Conservation (phyloP, 2,797 vertebrate genomes). For the Gambelia wislizenii region DNA sequence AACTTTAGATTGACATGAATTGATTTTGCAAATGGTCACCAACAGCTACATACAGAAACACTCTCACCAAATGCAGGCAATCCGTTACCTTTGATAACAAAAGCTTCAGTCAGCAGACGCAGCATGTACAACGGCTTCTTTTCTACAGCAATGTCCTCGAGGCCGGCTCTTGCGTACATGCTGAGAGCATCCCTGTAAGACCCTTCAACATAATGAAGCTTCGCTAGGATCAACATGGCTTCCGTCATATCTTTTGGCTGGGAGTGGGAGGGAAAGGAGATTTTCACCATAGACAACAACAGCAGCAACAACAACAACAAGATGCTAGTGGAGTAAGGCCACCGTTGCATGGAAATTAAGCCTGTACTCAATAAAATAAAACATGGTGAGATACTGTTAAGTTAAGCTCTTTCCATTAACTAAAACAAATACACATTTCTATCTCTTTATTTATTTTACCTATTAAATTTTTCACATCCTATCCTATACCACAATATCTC, state of each 20-base stretch:
- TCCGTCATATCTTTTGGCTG: slow-evolving; percentile 92
- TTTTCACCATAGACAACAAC: not conserved
- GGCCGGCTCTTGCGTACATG: slow-evolving; percentile 93
- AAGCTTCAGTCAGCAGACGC: slow-evolving; percentile 92
- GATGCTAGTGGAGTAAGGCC: slow-evolving; percentile 13
- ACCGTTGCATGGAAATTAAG: slow-evolving; percentile 2
- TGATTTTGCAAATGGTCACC: not conserved
- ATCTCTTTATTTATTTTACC: too few relatives aligned
- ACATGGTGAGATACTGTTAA: too few relatives aligned
- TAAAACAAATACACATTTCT: not conserved
- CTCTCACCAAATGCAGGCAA: accelerated
- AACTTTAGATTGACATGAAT: not conserved
- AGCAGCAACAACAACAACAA: not conserved
- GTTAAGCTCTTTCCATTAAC: not conserved
- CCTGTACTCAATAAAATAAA: not conserved
- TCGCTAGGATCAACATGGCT: slow-evolving; percentile 92
- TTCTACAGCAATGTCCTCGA: slow-evolving; percentile 89
- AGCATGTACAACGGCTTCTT: slow-evolving; percentile 91
- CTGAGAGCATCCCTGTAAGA: slow-evolving; percentile 93
- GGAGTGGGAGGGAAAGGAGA: slow-evolving; percentile 19
- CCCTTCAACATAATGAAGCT: slow-evolving; percentile 93
- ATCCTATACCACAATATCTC: too few relatives aligned
- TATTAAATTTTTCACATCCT: too few relatives aligned
- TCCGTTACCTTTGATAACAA: slow-evolving; percentile 93
- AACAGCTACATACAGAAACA: not conserved